Evolutionary conservation across 2,797 vertebrate species (phyloP).

Genomic region (Sebastes dallii): DNA sequence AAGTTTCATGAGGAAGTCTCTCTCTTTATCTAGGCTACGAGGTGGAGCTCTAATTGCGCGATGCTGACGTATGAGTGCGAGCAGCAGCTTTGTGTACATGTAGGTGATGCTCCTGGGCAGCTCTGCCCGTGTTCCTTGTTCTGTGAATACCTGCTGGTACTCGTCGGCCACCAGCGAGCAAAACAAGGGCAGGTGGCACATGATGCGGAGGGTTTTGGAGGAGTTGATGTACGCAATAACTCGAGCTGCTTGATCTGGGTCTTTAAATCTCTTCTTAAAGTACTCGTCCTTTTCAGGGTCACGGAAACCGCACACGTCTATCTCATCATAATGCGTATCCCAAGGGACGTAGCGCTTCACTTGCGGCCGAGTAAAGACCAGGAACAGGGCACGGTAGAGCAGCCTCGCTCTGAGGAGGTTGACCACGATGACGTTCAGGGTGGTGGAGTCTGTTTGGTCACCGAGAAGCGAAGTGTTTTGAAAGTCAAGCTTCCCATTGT

Average conservation of each 20-base stretch:
- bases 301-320: constrained; percentile 77
- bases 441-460: constrained; percentile 16
- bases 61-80: constrained; percentile 36
- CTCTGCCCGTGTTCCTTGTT: constrained; percentile 4
- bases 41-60: constrained; percentile 28
- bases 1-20: constrained; percentile 70
- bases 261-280: constrained; percentile 72
- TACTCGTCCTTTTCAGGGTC: constrained; percentile 71
- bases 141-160: constrained; percentile 48
- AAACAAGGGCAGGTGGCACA: constrained; percentile 84
- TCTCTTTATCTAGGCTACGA: constrained; percentile 8
- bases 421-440: constrained; percentile 63
- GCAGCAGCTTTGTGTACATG: constrained; percentile 78
- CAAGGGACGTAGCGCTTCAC: constrained; percentile 52
- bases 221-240: constrained; percentile 70
- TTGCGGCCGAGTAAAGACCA: constrained; percentile 67
- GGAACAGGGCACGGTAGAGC: constrained; percentile 27
- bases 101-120: constrained; percentile 72
- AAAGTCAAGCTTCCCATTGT: constrained; percentile 63
- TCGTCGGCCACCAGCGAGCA: constrained; percentile 62
- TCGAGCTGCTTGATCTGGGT: constrained; percentile 62
- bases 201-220: constrained; percentile 73
- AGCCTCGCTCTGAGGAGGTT: constrained; percentile 79
- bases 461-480: constrained; percentile 38
- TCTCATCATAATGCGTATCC: constrained; percentile 53